Evolutionary conservation across 2,888 invertebrate species (phyloP), one percentile per base, ranked within the genome.

Genomic region (Pomacea canaliculata): DNA sequence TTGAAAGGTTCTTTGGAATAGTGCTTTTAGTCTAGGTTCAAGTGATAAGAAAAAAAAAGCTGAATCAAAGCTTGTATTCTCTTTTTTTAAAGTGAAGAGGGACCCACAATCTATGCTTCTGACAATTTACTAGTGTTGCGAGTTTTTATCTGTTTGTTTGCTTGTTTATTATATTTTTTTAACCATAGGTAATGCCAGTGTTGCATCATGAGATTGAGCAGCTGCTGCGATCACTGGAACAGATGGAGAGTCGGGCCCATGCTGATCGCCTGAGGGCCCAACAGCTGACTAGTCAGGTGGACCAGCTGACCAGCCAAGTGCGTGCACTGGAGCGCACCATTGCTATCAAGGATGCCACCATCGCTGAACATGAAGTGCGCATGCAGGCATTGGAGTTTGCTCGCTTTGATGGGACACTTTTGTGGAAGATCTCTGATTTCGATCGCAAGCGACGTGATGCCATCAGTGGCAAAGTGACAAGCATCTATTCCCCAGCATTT

Each of bases 401-500:
- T 0, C 85, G 85, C 67, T 89, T 86, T 77, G 87, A 90, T 79
- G 91, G 91, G 18, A 83, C 83, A 0, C 83, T 90, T 18, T 75
- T 90, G 18, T 91, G 90, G 90, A 89, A 86, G 78, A 86, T 91
- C 12, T 78, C 83, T 0, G 86, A 89, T 63, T 88, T 88, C 76
- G 81, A 76, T 37, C 70, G 51, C 18, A 78, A 79, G 48, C 84
- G 86, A 37, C 81, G 84, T 10, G 89, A 90, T 46, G 90, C 90
- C 0, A 73, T 84, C 2, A 81, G 77, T 59, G 88, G 88, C 7
- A 80, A 81, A 65, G 81, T 83, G n/a, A 87, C 87, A 19, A 89
- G 89, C 78, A 81, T 90, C 49, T 89, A 89, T 76, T 90, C 90
- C 7, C 86, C 88, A 5, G 84, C 87, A 7, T 91, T 91, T 83